phyloP scores from a whole-genome alignment of 2,113 vertebrate species.

The Diglossa brunneiventris region DNA sequence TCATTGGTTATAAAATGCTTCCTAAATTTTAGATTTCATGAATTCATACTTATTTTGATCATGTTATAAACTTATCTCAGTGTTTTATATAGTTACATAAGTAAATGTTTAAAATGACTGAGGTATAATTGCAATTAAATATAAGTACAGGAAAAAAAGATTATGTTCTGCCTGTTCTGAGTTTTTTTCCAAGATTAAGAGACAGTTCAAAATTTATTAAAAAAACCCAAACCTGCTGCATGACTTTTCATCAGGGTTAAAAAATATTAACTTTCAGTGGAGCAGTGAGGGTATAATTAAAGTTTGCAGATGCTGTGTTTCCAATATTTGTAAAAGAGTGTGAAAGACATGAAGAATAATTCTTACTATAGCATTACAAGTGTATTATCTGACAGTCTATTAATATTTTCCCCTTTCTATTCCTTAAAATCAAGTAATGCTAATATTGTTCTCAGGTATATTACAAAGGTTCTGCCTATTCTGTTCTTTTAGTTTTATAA shows the following conservation, averaged over 20 bases:
- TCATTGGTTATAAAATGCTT: neutral
- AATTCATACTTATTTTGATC: neutral
- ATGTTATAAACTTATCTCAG: neutral
- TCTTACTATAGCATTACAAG: neutral
- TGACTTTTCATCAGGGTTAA: neutral
- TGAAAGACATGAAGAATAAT: neutral
- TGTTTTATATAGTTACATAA: neutral
- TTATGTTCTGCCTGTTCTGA: neutral
- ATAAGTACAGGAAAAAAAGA: neutral
- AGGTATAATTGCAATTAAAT: neutral
- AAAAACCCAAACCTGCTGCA: neutral
- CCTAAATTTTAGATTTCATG: neutral
- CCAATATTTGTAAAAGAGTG: neutral
- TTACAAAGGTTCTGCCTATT: neutral
- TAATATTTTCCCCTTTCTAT: conserved; percentile 5
- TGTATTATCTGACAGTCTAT: neutral
- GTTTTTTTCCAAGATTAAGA: neutral
- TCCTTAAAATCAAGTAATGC: neutral
- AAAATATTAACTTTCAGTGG: neutral
- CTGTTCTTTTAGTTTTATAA: neutral
- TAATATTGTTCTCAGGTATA: neutral
- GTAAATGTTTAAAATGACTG: neutral
- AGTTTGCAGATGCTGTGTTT: neutral
- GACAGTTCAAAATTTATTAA: neutral
- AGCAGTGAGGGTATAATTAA: neutral